Base-by-base conservation (phyloP, 2,797 vertebrate species). In the Gastrophryne carolinensis region DNA sequence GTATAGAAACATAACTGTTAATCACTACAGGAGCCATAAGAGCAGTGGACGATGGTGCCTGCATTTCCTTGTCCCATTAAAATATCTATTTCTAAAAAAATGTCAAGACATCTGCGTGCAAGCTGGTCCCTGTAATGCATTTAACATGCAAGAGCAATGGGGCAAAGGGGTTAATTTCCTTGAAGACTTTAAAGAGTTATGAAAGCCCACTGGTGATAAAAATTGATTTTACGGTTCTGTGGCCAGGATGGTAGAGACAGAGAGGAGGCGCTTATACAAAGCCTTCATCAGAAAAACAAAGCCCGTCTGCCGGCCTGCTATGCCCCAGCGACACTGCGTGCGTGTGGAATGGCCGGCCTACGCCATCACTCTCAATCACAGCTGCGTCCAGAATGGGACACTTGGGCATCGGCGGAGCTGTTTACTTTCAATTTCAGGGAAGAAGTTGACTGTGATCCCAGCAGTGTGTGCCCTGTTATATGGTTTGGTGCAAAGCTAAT, bases 111-210 rank as follows among this genome's bases (percentile, higher is more conserved):
- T 77, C 74, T 77, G 74, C 50, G 70, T 62, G 58, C 74, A 77
- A 77, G 49, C 74, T 77, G 74, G 58, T 49, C 64, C 35, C 39
- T 77, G 74, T 77, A 63, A 68, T 68, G 49, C 30, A 34, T 62
- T 60, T 77, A 58, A 47, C 66, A 71, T 77, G 74, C 29, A 30
- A 64, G 52, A 57, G 49, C 69, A 71, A 64, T 53, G 47, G 58
- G 60, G 66, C 39, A 77, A 52, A 77, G 60, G 67, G 74, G 66
- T 77, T 77, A 70, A 77, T 77, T 77, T 77, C 66, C 67, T 64
- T 77, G 66, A 77, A 81, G 68, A 83, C 93, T 94, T 94, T 93
- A 94, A 90, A 94, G 92, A 87, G 78, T 80, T 79, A 80, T 80
- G 79, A 81, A 82, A 82, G 80, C 75, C 78, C 73, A 79, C 47